A percentile compares a stretch with the other conserved stretches of the same genome.
phyloP scores from a whole-genome alignment of 2,888 invertebrate species.

The Phyllotreta cruciferae region DNA sequence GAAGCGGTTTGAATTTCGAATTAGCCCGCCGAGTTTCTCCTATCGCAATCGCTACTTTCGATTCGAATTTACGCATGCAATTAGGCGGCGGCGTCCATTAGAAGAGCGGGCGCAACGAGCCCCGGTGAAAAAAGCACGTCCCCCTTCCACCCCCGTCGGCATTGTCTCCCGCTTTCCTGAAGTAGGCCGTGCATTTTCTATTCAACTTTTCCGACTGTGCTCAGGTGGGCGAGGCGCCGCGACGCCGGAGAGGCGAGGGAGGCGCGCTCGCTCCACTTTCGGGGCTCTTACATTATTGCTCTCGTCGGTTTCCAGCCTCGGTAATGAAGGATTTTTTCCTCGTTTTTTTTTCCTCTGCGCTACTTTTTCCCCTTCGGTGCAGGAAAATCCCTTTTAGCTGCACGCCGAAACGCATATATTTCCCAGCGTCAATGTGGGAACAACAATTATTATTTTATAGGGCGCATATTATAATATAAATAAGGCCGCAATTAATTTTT shows the following conservation, averaged over 20 bases:
- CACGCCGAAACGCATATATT: no score
- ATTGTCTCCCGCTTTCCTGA: conserved; percentile 19
- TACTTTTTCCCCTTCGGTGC: conserved; percentile 2
- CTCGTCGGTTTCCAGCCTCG: conserved; percentile 17
- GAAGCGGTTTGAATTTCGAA: conserved; percentile 1
- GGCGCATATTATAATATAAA: no score
- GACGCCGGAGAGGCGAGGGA: neutral
- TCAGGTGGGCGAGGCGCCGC: conserved; percentile 13
- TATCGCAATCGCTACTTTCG: neutral
- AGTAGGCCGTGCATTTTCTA: conserved; percentile 18
- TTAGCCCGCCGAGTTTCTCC: neutral
- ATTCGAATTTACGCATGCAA: neutral
- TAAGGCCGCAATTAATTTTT: no score
- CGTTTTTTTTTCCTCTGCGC: neutral
- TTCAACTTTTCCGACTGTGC: conserved; percentile 17
- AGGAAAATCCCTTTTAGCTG: no score
- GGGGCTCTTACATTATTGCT: conserved; percentile 19
- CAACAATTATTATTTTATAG: no score
- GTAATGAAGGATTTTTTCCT: conserved; percentile 22
- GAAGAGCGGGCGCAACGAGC: no score
- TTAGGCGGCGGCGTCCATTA: no score
- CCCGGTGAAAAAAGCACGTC: neutral
- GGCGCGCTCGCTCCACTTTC: conserved; percentile 12
- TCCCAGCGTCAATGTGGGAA: no score
- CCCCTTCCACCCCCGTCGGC: neutral